phyloP scores from a whole-genome alignment of 2,797 vertebrate genomes.

The Schizothorax lantsangensis region DNA sequence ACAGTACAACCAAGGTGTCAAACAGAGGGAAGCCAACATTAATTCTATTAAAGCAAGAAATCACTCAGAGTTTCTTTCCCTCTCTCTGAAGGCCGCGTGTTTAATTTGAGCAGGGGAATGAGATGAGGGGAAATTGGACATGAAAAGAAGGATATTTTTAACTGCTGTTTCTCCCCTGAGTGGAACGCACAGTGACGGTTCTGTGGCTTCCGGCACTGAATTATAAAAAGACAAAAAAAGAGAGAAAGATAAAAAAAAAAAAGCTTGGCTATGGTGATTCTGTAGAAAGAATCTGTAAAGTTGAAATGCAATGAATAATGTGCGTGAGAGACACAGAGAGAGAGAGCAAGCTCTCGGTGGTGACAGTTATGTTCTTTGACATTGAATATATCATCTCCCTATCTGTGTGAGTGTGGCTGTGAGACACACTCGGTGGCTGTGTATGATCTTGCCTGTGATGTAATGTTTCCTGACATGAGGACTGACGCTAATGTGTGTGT shows the following conservation, averaged over 20 bases:
- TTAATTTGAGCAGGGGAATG: constrained; percentile 48
- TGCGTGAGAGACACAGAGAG: constrained; percentile 24
- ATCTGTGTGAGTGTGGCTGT: constrained; percentile 4
- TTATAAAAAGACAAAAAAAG: constrained; percentile 49
- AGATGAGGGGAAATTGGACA: constrained; percentile 51
- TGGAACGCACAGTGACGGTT: constrained; percentile 51
- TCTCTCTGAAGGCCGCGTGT: constrained; percentile 28
- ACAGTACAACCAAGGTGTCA: constrained; percentile 17
- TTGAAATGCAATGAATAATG: constrained; percentile 35
- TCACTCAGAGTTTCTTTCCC: constrained; percentile 17
- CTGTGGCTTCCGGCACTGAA: constrained; percentile 36
- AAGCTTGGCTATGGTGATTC: constrained; percentile 20
- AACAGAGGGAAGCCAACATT: constrained; percentile 26
- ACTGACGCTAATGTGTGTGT: constrained; percentile 18
- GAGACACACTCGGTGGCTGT: not conserved
- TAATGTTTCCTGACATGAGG: constrained; percentile 30
- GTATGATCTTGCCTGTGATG: constrained; percentile 14
- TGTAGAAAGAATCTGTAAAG: constrained; percentile 28
- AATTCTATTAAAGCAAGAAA: constrained; percentile 46
- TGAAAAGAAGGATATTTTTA: constrained; percentile 61
- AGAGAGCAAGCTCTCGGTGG: constrained; percentile 8
- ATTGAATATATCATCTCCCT: constrained; percentile 22
- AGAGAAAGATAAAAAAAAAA: not conserved
- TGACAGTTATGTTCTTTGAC: constrained; percentile 34
- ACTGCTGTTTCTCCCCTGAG: constrained; percentile 51